phyloP scores from a whole-genome alignment of 2,797 vertebrate genomes.

The Sylvia borin region DNA sequence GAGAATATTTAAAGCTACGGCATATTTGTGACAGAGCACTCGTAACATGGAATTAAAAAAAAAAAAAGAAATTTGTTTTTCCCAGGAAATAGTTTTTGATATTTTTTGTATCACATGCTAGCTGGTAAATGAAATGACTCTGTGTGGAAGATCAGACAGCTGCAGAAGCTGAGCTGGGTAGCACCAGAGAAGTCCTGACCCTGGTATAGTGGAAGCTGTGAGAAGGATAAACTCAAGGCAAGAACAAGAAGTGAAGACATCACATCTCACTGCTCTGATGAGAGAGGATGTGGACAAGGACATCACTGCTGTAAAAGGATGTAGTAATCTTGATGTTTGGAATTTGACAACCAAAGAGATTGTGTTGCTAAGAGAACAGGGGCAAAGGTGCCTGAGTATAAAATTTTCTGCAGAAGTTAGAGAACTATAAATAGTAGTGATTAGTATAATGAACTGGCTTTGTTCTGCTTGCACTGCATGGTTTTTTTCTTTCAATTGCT shows the following conservation, averaged over 20 bases:
- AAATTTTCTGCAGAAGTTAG: not conserved
- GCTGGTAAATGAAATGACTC: not conserved
- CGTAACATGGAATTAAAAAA: not conserved
- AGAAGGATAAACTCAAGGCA: not conserved
- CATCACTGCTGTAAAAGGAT: rapidly evolving
- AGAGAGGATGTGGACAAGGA: not conserved
- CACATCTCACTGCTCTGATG: rapidly evolving
- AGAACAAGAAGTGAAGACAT: not conserved
- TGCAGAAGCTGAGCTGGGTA: not conserved
- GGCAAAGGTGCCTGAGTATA: no score
- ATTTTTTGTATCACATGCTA: not conserved
- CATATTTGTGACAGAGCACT: not conserved
- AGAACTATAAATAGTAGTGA: not conserved
- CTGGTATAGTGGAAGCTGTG: not conserved
- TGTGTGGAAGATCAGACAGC: not conserved
- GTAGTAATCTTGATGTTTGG: not conserved
- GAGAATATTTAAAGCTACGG: not conserved
- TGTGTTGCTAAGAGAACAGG: not conserved
- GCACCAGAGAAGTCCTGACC: not conserved
- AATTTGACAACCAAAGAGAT: not conserved
- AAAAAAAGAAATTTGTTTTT: not conserved
- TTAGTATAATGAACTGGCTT: not conserved
- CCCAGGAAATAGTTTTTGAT: not conserved
- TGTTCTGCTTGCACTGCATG: not conserved
- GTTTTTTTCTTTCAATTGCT: not conserved